These are phyloP conservation scores for Xerus inauris DNA, from an alignment of 2,113 vertebrate species.

Conservation along the genomic window DNA sequence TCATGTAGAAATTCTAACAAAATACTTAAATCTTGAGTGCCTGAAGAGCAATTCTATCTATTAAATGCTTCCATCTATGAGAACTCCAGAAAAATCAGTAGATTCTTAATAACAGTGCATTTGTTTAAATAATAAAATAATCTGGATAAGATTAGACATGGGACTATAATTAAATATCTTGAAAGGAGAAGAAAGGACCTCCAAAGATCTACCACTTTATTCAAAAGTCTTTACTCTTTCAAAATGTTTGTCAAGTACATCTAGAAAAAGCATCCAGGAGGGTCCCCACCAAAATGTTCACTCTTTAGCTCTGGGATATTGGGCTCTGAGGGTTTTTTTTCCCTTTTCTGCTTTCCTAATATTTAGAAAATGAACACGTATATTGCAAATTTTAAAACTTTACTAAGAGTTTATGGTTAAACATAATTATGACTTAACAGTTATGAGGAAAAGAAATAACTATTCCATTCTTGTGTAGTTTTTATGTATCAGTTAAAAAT, in stretches of 20 bases:
- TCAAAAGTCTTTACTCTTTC: conserved; percentile 19
- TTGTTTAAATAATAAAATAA: not conserved
- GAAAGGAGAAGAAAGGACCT: not conserved
- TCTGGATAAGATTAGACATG: not conserved
- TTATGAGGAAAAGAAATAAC: conserved; percentile 4
- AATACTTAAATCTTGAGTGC: not conserved
- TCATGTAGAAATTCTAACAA: conserved; percentile 7
- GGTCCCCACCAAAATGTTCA: not conserved
- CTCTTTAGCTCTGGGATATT: not conserved
- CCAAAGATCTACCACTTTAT: not conserved
- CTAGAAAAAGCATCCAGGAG: not conserved
- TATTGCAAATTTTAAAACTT: conserved; percentile 19
- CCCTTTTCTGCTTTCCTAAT: not conserved
- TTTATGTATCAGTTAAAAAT: too few species aligned
- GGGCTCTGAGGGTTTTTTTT: not conserved
- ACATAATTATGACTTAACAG: not conserved
- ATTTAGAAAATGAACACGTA: not conserved
- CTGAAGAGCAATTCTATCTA: not conserved
- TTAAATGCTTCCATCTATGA: not conserved
- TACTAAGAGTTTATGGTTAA: not conserved
- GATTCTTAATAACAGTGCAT: not conserved
- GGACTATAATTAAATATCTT: not conserved
- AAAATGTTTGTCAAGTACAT: not conserved
- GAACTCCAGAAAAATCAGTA: conserved; percentile 24
- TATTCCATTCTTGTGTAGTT: too few species aligned